Conservation (phyloP, 2,113 vertebrate genomes). For the Callaeas wilsoni region DNA sequence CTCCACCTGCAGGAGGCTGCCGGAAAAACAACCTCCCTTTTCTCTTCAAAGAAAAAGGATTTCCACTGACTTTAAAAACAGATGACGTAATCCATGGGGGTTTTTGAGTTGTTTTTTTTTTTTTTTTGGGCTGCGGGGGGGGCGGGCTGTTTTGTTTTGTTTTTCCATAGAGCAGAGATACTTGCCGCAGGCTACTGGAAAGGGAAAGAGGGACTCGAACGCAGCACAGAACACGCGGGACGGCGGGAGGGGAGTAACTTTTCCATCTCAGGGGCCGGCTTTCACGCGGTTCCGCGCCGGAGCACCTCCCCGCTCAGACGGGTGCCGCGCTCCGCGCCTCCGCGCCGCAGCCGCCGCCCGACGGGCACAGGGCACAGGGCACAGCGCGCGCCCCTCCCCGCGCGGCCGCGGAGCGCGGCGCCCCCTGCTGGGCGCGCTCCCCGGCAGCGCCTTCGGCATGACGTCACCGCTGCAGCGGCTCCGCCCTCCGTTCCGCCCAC, state of each 20-base stretch:
- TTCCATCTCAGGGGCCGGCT: too few species aligned
- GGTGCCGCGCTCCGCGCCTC: too few species aligned
- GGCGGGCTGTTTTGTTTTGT: background rate
- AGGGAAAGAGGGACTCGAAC: background rate
- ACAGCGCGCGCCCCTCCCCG: too few species aligned
- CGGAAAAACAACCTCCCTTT: background rate
- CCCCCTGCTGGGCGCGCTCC: background rate
- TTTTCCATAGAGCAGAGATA: background rate
- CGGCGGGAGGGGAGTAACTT: too few species aligned
- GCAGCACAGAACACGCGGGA: background rate
- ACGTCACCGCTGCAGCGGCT: background rate
- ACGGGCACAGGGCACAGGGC: too few species aligned
- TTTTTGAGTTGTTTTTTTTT: too few species aligned
- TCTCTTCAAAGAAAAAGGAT: background rate
- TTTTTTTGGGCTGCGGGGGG: fast-evolving
- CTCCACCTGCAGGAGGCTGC: background rate
- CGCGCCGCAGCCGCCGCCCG: too few species aligned
- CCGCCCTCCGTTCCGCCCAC: fast-evolving
- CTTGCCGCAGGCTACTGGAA: background rate
- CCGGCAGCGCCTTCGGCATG: fast-evolving
- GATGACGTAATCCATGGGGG: background rate
- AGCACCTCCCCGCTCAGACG: too few species aligned
- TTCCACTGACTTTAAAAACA: background rate
- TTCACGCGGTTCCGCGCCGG: too few species aligned
- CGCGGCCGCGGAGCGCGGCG: too few species aligned